A percentile compares a stretch with the other conserved stretches of the same genome.
These are phyloP conservation scores for Aphaenogaster floridana DNA, from an alignment of 1,140 invertebrate species.

Conservation along the genomic window DNA sequence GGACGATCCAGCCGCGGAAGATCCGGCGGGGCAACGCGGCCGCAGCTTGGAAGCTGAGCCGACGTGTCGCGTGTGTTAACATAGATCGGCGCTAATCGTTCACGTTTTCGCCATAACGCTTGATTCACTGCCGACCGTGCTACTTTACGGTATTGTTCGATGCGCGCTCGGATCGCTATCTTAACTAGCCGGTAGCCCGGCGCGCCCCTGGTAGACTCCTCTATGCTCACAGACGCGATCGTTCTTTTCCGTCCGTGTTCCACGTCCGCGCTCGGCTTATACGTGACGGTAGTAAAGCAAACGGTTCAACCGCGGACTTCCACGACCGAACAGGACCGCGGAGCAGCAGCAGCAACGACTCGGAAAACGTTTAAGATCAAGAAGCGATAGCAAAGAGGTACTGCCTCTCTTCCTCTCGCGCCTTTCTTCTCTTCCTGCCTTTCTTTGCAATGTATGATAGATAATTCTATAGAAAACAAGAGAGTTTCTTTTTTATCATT, in stretches of 20 bases:
- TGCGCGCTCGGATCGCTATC: constrained; percentile 82
- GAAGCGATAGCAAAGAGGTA: constrained; percentile 59
- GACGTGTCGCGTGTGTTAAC: constrained; percentile 78
- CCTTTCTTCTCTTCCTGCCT: background rate
- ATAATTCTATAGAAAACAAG: background rate
- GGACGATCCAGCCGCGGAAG: background rate
- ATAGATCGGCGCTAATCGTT: constrained; percentile 85
- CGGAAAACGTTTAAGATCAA: constrained; percentile 76
- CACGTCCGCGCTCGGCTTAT: constrained; percentile 66
- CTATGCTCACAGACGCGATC: constrained; percentile 66
- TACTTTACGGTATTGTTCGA: constrained; percentile 85
- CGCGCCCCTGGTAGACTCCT: constrained; percentile 35
- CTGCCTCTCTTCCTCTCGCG: background rate
- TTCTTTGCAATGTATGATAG: background rate
- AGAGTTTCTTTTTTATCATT: background rate
- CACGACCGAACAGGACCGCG: constrained; percentile 29
- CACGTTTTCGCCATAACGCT: constrained; percentile 86
- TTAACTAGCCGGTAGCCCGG: constrained; percentile 79
- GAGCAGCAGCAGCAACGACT: constrained; percentile 29
- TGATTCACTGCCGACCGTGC: constrained; percentile 79
- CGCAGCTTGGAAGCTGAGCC: background rate
- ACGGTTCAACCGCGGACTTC: constrained; percentile 59
- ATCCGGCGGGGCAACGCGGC: too few relatives aligned
- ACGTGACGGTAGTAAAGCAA: constrained; percentile 80
- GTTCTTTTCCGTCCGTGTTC: constrained; percentile 69